A percentile compares a stretch with the other conserved stretches of the same genome.
These are phyloP conservation scores for Musca vetustissima DNA, from an alignment of 1,140 invertebrate species.

Conservation along the genomic window DNA sequence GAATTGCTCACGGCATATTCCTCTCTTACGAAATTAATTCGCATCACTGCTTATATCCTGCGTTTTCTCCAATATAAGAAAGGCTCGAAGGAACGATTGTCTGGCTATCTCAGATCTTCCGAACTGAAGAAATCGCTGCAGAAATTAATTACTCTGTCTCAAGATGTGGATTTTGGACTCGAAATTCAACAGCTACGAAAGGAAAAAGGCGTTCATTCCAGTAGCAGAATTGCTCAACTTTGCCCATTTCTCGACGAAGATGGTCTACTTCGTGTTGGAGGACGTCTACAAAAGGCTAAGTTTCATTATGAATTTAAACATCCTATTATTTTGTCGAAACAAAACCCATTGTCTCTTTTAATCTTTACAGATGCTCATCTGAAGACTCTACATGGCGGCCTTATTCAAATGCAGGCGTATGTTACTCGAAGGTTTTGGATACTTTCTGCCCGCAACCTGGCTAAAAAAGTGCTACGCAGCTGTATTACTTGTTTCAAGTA, in stretches of 20 bases:
- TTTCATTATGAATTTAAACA: too few relatives aligned
- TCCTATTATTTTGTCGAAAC: too few relatives aligned
- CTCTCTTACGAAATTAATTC: slow-evolving; percentile 2
- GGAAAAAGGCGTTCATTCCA: neutral
- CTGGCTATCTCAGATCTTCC: neutral
- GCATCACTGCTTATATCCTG: slow-evolving; percentile 6
- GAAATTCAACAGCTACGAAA: neutral
- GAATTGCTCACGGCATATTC: neutral
- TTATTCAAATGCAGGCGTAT: too few relatives aligned
- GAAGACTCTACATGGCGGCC: too few relatives aligned
- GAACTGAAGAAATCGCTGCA: neutral
- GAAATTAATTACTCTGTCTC: neutral
- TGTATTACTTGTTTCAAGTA: too few relatives aligned
- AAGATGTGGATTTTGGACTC: neutral
- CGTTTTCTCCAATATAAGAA: neutral
- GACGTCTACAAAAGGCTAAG: too few relatives aligned
- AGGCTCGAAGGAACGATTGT: neutral
- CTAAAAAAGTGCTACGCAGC: too few relatives aligned
- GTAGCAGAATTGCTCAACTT: neutral
- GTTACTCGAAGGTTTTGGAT: too few relatives aligned
- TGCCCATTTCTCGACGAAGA: neutral
- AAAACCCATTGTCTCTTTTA: too few relatives aligned
- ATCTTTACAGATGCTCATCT: too few relatives aligned
- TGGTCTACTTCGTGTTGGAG: neutral
- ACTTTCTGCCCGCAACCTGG: too few relatives aligned